Conservation (phyloP, 2,797 vertebrate species). For the Centropyge bicolor region DNA sequence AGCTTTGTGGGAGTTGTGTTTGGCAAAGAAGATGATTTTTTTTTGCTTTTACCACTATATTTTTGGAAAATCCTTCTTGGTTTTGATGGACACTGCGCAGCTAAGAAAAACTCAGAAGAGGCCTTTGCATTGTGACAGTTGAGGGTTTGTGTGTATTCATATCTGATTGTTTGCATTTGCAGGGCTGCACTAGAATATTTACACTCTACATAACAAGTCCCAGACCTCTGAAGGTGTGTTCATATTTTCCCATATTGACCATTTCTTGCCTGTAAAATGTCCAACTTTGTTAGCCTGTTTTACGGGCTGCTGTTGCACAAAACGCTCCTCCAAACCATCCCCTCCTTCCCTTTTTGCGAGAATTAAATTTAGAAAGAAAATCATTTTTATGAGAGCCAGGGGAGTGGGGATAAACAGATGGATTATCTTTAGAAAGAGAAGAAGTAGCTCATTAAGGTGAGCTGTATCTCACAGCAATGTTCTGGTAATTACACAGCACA, state of each 20-base stretch:
- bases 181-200: constrained; percentile 30
- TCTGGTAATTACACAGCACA: constrained; percentile 80
- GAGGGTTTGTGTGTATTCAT: constrained; percentile 8
- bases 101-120: constrained; percentile 25
- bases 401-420: constrained; percentile 82
- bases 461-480: constrained; percentile 79
- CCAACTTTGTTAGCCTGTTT: constrained; percentile 66
- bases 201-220: constrained; percentile 30
- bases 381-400: constrained; percentile 84
- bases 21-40: constrained; percentile 23
- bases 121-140: constrained; percentile 12
- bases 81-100: constrained; percentile 28
- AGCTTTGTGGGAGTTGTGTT: constrained; percentile 33
- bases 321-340: constrained; percentile 20
- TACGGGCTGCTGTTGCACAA: constrained; percentile 50
- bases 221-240: constrained; percentile 36
- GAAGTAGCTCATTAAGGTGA: constrained; percentile 84
- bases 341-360: constrained; percentile 56
- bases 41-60: constrained; percentile 17
- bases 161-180: constrained; percentile 42
- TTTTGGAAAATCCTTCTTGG: constrained; percentile 33
- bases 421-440: constrained; percentile 83
- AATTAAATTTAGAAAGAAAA: constrained; percentile 84
- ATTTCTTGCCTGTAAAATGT: constrained; percentile 62
- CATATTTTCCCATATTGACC: constrained; percentile 64